Base-by-base conservation (phyloP, 2,113 vertebrate species). In the Phoenicopterus ruber region DNA sequence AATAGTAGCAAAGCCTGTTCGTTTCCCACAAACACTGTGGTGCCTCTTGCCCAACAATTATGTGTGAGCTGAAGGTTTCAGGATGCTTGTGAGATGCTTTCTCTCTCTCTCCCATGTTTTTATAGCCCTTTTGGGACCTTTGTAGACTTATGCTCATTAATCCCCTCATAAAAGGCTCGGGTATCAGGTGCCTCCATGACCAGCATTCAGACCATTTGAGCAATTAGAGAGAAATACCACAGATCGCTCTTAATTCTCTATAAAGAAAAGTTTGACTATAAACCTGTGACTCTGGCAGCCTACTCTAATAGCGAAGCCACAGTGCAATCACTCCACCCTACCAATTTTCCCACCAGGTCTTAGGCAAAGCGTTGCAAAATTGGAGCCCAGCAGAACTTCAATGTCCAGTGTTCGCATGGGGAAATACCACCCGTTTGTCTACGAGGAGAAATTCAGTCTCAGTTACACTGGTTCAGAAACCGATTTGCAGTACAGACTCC, bases 141-240 rank as follows among this genome's bases (percentile, higher is more conserved):
- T 29, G 65, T 71, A 63, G 76, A 59, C 62, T 89, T 91, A 83
- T 3, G 21, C 52, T 86, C 88, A 80, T 93, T 95, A 96, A 89
- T 89, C 26, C 81, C 57, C 72, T 80, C 67, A 49, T 88, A 93
- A 95, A 96, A 83, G 71, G 52, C 91, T 76, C 1, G 42, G 55
- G 80, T 86, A 93, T 89, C 82, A 86, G 88, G 67, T 95, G 85
- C 91, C 88, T 95, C 63, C 77, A 92, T 18, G 72, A 83, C 82
- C 72, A 84, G 42, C 70, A 71, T 90, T 81, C 82, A 93, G 88
- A 57, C 76, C 82, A 92, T 81, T 92, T 92, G 77, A 61, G 78
- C 78, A 95, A 86, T 90, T 91, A 96, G 77, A 86, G 67, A 89
- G 62, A 83, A 86, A 84, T 54, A 72, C 78, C 77, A 86, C 88